These are phyloP conservation scores for Hydropsyche tenuis DNA, from an alignment of 1,140 invertebrate species.

Conservation along the genomic window DNA sequence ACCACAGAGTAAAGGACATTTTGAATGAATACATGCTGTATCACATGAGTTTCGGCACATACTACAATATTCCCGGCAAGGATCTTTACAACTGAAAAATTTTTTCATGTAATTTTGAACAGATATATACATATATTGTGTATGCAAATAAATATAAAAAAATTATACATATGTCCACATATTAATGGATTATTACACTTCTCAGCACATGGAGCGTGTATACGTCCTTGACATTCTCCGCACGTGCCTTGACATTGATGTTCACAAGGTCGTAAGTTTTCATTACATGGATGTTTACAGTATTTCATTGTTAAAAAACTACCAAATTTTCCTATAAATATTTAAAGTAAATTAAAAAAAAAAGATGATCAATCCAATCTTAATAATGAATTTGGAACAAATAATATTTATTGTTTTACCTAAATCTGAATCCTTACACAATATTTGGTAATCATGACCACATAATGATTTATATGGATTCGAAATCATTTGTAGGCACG, in stretches of 20 bases:
- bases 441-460: constrained; percentile 57
- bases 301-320: constrained; percentile 30
- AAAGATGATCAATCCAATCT: background rate
- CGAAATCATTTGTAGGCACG: constrained; percentile 52
- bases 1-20: constrained; percentile 64
- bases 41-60: constrained; percentile 63
- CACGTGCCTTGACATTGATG: constrained; percentile 69
- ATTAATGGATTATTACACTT: constrained; percentile 66
- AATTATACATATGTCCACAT: constrained; percentile 74
- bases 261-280: constrained; percentile 60
- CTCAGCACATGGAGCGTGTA: constrained; percentile 68
- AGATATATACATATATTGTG: too few relatives aligned
- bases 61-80: constrained; percentile 50
- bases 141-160: constrained; percentile 50
- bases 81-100: constrained; percentile 62
- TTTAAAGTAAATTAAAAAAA: background rate
- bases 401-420: background rate
- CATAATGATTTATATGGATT: constrained; percentile 53
- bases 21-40: constrained; percentile 62
- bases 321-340: background rate
- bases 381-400: background rate
- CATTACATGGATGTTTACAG: constrained; percentile 61
- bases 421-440: constrained; percentile 51
- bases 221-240: constrained; percentile 67
- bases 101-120: too few relatives aligned